Evolutionary conservation across 2,797 vertebrate species (phyloP), one percentile per base, ranked within the genome.

Genomic region (Podargus strigoides): DNA sequence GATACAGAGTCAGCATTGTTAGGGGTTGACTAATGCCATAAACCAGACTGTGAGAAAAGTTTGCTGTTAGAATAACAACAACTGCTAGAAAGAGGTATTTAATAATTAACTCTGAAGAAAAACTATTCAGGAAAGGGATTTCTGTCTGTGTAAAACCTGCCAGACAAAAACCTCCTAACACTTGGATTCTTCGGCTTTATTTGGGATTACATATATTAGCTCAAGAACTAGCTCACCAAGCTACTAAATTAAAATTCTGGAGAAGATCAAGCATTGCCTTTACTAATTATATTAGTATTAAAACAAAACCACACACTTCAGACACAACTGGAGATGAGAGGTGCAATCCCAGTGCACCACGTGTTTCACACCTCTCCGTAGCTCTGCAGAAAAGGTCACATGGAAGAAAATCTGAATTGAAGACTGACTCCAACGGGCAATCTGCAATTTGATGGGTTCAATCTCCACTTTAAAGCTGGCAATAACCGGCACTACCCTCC

Each of bases 51-150:
- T 42, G 87, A 95, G 92, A 90, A 87, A 90, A 87, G 58, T 75
- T 17, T 63, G 39, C 36, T 50, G 53, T 39, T 60, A 85, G 37
- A 73, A 14, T 26, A 95, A 56, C 41, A 84, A 70, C 26, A 56
- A 32, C 41, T 67, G 83, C 49, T 81, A 73, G 47, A 63, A 87
- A 77, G 59, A 75, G 44, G 37, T 27, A 80, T 89, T 96, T 89
- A 81, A 92, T 75, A 23, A 96, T 90, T 94, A 94, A 78, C 80
- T 85, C 47, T 32, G 21, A 56, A 83, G 46, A 60, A 83, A 91
- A 87, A 79, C 59, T 55, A 78, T 20, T 92, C 68, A 86, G 75
- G 55, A 87, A 92, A 87, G 50, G 52, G 59, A 93, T 72, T 93
- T 88, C 60, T n/a, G 2, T 34, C 75, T 44, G 20, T 44, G 28